A percentile compares a stretch with the other conserved stretches of the same genome.
phyloP scores from a whole-genome alignment of 2,113 vertebrate species.

The Xenotilapia caudafasciata region DNA sequence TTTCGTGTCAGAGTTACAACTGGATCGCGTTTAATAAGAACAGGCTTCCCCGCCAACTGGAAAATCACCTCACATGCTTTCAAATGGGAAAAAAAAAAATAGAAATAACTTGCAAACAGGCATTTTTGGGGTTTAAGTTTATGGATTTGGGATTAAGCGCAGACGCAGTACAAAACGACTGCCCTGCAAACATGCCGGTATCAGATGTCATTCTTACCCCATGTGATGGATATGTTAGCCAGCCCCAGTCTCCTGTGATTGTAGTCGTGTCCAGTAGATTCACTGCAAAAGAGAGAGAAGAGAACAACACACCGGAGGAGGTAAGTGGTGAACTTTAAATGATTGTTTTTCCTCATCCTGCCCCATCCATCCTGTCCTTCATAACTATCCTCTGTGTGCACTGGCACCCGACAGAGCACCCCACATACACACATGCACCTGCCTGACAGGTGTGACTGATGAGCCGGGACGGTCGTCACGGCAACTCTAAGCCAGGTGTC shows the following conservation, averaged over 20 bases:
- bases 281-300: constrained; percentile 72
- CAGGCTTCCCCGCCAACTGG: background rate
- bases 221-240: constrained; percentile 89
- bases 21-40: background rate
- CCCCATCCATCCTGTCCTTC: background rate
- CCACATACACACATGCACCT: background rate
- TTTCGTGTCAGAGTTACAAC: background rate
- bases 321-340: constrained; percentile 13
- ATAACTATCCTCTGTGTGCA: background rate
- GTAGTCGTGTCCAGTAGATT: constrained; percentile 90
- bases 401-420: background rate
- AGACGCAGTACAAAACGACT: background rate
- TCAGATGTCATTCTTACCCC: constrained; percentile 73
- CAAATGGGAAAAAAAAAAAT: background rate
- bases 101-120: background rate
- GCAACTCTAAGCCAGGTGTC: constrained; percentile 9
- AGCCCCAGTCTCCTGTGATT: constrained; percentile 91
- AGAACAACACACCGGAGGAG: constrained; percentile 32
- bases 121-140: background rate
- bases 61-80: background rate
- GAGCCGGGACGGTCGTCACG: constrained; percentile 28
- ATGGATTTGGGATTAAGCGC: background rate
- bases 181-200: background rate
- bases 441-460: constrained; percentile 57
- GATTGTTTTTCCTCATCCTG: background rate